These are phyloP conservation scores for Branchellion lobata DNA, from an alignment of 2,888 invertebrate species.

Conservation along the genomic window DNA sequence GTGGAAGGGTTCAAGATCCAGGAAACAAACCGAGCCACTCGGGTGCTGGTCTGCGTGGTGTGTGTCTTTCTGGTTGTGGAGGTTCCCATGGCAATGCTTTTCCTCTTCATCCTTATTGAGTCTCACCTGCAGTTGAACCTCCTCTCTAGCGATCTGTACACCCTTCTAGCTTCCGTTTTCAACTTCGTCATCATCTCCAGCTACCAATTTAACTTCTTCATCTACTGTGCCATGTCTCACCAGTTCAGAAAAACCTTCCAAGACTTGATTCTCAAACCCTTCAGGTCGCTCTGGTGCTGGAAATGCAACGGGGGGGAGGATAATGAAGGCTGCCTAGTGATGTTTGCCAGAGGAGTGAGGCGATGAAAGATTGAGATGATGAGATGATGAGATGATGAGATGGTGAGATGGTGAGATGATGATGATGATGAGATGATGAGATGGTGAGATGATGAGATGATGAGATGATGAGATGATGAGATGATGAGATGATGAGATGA, in stretches of 20 bases:
- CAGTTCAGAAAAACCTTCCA: conserved; percentile 31
- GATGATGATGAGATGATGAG: too few species aligned
- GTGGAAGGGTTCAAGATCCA: conserved; percentile 6
- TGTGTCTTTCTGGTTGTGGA: conserved; percentile 27
- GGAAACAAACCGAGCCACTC: conserved; percentile 30
- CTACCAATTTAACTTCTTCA: conserved; percentile 38
- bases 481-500: too few species aligned
- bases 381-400: too few species aligned
- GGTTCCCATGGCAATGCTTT: conserved; percentile 21
- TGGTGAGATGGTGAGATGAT: too few species aligned
- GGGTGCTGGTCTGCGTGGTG: conserved; percentile 32
- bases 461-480: too few species aligned
- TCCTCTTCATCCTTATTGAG: conserved; percentile 19
- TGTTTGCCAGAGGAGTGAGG: too few species aligned
- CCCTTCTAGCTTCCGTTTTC: neutral
- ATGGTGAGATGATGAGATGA: too few species aligned
- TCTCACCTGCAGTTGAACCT: neutral
- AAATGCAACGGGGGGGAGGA: too few species aligned
- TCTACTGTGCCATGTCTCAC: conserved; percentile 28
- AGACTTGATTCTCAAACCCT: conserved; percentile 2
- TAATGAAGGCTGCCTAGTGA: too few species aligned
- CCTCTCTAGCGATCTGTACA: neutral
- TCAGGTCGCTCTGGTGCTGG: neutral
- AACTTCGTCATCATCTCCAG: conserved; percentile 25
- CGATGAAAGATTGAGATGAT: too few species aligned